A percentile compares a stretch with the other conserved stretches of the same genome.
Evolutionary conservation across 1,140 invertebrate species (phyloP).

Genomic region (Drosophila santomea): DNA sequence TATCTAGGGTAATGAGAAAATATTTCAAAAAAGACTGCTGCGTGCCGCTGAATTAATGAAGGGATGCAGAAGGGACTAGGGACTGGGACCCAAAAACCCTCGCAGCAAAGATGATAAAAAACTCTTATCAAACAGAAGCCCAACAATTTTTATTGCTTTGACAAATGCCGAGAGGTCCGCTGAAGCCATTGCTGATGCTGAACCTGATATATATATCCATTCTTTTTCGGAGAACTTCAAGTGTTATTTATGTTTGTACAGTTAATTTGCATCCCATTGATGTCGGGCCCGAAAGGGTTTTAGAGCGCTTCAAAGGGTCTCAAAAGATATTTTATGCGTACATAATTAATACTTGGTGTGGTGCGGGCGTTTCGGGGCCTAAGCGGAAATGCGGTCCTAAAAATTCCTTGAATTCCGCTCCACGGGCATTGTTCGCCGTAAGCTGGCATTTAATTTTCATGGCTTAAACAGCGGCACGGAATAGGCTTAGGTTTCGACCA

Average conservation of each 20-base stretch:
- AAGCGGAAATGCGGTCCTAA: conserved; percentile 71
- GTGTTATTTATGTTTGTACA: conserved; percentile 83
- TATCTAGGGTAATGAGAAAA: conserved; percentile 72
- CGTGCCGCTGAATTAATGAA: conserved; percentile 75
- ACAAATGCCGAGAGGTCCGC: conserved; percentile 57
- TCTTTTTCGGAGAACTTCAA: conserved; percentile 71
- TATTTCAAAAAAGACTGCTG: conserved; percentile 26
- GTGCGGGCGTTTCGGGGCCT: conserved; percentile 22
- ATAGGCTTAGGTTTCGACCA: conserved; percentile 71
- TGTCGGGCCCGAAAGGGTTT: conserved; percentile 60
- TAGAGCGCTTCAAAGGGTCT: conserved; percentile 60
- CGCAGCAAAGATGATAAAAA: conserved; percentile 43
- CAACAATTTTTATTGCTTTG: conserved; percentile 80
- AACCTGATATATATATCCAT: conserved; percentile 14
- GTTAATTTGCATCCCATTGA: conserved; percentile 83
- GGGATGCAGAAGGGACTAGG: conserved; percentile 17
- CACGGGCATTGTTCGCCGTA: conserved; percentile 61
- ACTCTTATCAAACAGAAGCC: conserved; percentile 66
- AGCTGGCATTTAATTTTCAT: conserved; percentile 82
- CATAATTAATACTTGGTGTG: conserved; percentile 76
- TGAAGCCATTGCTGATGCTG: not conserved
- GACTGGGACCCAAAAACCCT: conserved; percentile 3
- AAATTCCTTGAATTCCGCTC: conserved; percentile 65
- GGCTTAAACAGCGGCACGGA: conserved; percentile 78
- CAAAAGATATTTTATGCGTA: conserved; percentile 82